Evolutionary conservation across 2,888 invertebrate genomes (phyloP).

Genomic region (Sminthurinus aureus): DNA sequence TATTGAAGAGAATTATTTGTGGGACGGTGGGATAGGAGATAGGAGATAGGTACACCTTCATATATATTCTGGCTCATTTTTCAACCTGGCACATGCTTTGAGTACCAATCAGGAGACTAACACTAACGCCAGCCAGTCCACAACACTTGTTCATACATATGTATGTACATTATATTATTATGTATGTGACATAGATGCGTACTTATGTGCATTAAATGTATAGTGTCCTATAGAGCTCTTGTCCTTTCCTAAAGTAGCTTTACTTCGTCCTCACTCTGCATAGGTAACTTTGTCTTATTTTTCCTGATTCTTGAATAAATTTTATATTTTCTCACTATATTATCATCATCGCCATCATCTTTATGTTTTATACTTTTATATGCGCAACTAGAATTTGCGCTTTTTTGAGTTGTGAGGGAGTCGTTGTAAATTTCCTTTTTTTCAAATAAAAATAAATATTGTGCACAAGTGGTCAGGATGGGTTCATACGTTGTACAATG

Average conservation of each 20-base stretch:
- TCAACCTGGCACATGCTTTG: constrained; percentile 40
- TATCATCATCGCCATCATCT: too few species aligned
- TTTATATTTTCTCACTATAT: constrained; percentile 11
- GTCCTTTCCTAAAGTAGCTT: constrained; percentile 27
- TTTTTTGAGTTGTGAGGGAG: neutral
- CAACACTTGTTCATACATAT: constrained; percentile 16
- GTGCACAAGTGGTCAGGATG: neutral
- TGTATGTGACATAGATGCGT: neutral
- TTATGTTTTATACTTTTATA: neutral
- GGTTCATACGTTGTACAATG: too few species aligned
- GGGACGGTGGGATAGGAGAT: constrained; percentile 3
- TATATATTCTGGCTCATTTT: constrained; percentile 44
- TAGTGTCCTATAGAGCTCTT: neutral
- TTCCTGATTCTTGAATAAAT: constrained; percentile 38
- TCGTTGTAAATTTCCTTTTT: too few species aligned
- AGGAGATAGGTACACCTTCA: constrained; percentile 31
- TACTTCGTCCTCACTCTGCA: neutral
- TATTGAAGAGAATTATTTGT: constrained; percentile 22
- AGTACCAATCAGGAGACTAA: constrained; percentile 41
- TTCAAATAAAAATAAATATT: neutral
- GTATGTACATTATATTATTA: neutral
- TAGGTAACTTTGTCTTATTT: constrained; percentile 41
- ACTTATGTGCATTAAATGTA: neutral
- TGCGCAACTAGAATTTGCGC: neutral
- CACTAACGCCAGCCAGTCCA: constrained; percentile 24